Evolutionary conservation across 2,113 vertebrate species (phyloP), one percentile per base, ranked within the genome.

Genomic region (Bujurquina vittata): DNA sequence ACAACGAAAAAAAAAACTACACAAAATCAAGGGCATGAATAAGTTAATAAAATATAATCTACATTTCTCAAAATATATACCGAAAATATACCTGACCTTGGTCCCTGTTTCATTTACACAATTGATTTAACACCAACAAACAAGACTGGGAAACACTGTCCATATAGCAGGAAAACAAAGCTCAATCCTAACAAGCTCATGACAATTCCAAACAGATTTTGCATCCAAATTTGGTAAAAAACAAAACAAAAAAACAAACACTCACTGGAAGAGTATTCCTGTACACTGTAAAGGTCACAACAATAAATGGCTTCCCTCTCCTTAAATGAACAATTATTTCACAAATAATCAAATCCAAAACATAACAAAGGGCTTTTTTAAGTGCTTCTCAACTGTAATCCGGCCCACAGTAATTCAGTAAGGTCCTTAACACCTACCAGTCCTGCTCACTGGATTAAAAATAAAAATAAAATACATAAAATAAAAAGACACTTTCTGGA

Each of bases 11-110:
- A 87, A 86, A 69, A 4, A 80, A 79, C 79, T 85, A 86, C 86
- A 91, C 85, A 87, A 90, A 92, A 92, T 65, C n/a, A 12, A 89
- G 81, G 81, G 92, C 86, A 90, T 93, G 88, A 95, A 96, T 95
- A 95, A 95, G 90, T 95, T 95, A 95, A 95, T 95, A 95, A 96
- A 96, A 95, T 95, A 95, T 92, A 95, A 89, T 95, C 91, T 95
- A 92, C 89, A 93, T 90, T 91, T 95, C 83, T 94, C 85, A 94
- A 91, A 88, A 93, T 93, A 94, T 93, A 94, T 92, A 85, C 65
- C 35, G 87, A 91, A 88, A 94, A 95, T 90, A 94, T 92, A 94
- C 92, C 92, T 93, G 92, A 94, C 93, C 87, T 93, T 95, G 95
- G 94, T 95, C 95, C 94, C 91, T 81, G 87, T 91, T 94, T 59